These are phyloP conservation scores for Ormia ochracea DNA, from an alignment of 2,888 invertebrate genomes.

Conservation along the genomic window DNA sequence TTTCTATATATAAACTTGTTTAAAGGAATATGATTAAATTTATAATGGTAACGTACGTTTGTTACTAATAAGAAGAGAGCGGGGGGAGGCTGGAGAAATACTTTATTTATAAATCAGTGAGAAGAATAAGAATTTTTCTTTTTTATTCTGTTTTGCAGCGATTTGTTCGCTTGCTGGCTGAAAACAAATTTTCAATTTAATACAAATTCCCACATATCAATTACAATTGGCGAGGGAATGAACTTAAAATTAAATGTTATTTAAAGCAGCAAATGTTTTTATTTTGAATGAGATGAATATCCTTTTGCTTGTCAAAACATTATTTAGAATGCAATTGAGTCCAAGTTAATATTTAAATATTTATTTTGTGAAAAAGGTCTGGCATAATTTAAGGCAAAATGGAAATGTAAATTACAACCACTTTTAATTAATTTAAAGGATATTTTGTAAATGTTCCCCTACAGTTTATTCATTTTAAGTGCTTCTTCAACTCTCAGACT, in stretches of 20 bases:
- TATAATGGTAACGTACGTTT: background rate
- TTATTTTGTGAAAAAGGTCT: background rate
- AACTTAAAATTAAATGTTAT: too few species aligned
- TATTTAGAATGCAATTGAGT: background rate
- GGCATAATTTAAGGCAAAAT: background rate
- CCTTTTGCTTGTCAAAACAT: background rate
- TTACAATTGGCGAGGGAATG: too few species aligned
- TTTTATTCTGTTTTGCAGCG: too few species aligned
- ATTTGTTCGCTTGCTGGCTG: too few species aligned
- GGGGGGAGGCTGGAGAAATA: too few species aligned
- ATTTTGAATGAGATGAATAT: too few species aligned
- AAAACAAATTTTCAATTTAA: too few species aligned
- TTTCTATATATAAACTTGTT: background rate
- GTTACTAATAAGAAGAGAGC: too few species aligned
- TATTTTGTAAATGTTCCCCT: conserved; percentile 21
- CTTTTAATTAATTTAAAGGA: conserved; percentile 46
- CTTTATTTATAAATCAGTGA: too few species aligned
- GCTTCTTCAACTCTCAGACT: conserved; percentile 19
- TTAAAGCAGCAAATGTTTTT: too few species aligned
- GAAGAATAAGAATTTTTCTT: too few species aligned
- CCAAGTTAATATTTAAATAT: background rate
- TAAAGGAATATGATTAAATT: background rate
- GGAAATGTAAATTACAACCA: background rate
- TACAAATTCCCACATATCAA: too few species aligned
- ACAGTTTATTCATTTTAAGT: conserved; percentile 34